A percentile compares a stretch with the other conserved stretches of the same genome.
These are phyloP conservation scores for Melanargia galathea DNA, from an alignment of 2,888 invertebrate genomes.

Conservation along the genomic window DNA sequence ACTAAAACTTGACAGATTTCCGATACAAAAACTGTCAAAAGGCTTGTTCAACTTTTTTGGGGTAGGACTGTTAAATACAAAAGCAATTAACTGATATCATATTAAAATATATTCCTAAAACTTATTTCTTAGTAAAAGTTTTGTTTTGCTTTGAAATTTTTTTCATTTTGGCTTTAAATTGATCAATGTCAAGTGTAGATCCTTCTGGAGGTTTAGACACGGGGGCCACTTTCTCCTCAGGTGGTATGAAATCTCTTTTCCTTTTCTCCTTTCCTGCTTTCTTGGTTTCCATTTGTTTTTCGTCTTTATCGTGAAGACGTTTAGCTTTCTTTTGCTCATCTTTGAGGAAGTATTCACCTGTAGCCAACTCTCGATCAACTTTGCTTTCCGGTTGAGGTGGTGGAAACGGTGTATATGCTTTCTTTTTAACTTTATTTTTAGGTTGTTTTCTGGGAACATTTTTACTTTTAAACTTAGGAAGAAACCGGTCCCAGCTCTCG, in stretches of 20 bases:
- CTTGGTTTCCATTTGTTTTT: slow-evolving; percentile 88
- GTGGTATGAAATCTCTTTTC: slow-evolving; percentile 91
- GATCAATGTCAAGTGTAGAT: slow-evolving; percentile 84
- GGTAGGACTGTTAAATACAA: too few relatives aligned
- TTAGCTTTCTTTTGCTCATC: slow-evolving; percentile 89
- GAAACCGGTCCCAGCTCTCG: slow-evolving; percentile 98
- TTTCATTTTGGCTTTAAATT: slow-evolving; percentile 89
- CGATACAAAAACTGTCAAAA: too few relatives aligned
- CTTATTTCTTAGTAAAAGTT: slow-evolving; percentile 37
- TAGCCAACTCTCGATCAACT: slow-evolving; percentile 94
- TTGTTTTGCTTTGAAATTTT: slow-evolving; percentile 80
- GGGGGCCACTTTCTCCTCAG: slow-evolving; percentile 81
- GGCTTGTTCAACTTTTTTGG: too few relatives aligned
- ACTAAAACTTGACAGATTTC: not conserved
- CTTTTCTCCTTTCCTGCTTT: slow-evolving; percentile 89
- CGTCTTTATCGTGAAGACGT: slow-evolving; percentile 87
- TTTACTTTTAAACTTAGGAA: slow-evolving; percentile 95
- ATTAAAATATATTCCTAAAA: slow-evolving; percentile 11
- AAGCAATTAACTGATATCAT: too few relatives aligned
- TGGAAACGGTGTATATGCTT: slow-evolving; percentile 98
- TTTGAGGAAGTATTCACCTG: slow-evolving; percentile 98
- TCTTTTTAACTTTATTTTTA: slow-evolving; percentile 93
- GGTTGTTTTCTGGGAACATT: slow-evolving; percentile 95
- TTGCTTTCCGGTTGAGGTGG: slow-evolving; percentile 96
- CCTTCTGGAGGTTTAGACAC: slow-evolving; percentile 49